Evolutionary conservation across 2,113 vertebrate genomes (phyloP).

Genomic region (Chloropsis cyanopogon): DNA sequence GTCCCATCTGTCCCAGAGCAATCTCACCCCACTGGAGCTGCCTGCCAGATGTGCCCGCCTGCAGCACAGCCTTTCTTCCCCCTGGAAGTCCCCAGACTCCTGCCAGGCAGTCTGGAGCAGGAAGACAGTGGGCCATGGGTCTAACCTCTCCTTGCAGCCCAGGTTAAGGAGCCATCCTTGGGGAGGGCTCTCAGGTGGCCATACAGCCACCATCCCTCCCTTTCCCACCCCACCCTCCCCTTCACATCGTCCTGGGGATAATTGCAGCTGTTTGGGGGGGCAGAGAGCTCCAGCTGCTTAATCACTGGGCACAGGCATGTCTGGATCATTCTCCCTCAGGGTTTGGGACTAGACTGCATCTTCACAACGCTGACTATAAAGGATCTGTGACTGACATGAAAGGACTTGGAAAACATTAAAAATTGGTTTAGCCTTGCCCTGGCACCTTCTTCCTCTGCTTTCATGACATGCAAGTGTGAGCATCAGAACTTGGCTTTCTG

Average conservation of each 20-base stretch:
- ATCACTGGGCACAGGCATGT: not conserved
- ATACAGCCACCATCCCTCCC: rapidly evolving
- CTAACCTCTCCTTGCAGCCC: not conserved
- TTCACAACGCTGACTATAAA: not conserved
- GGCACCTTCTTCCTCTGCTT: not conserved
- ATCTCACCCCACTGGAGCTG: not conserved
- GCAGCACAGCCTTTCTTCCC: not conserved
- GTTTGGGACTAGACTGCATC: not conserved
- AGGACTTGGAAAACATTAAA: not conserved
- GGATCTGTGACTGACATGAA: not conserved
- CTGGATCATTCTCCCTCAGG: rapidly evolving
- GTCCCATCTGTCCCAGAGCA: rapidly evolving
- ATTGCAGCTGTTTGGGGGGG: not conserved
- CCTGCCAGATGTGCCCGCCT: not conserved
- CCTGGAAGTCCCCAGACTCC: too few species aligned
- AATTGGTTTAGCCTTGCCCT: not conserved
- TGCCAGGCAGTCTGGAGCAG: not conserved
- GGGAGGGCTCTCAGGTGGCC: not conserved
- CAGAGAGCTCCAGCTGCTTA: not conserved
- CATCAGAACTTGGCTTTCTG: not conserved
- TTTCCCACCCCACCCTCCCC: not conserved
- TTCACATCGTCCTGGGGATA: not conserved
- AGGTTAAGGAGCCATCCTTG: rapidly evolving
- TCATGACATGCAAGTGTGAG: not conserved
- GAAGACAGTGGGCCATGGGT: not conserved